These are phyloP conservation scores for Erpetoichthys calabaricus DNA, from an alignment of 2,797 vertebrate genomes.

Conservation along the genomic window DNA sequence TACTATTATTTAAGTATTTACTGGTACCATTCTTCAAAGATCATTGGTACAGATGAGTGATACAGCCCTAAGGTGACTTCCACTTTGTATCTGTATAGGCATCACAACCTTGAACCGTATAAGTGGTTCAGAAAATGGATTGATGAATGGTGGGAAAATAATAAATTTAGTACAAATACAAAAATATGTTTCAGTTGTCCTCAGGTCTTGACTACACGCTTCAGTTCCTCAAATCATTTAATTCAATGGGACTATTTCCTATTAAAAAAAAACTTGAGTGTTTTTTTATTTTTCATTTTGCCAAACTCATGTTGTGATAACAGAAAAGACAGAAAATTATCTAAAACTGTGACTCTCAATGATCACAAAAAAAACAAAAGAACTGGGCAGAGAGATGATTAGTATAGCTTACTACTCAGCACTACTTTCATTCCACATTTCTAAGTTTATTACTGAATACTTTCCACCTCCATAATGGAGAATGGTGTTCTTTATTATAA, in stretches of 20 bases:
- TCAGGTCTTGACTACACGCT: too few relatives aligned
- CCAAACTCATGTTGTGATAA: conserved; percentile 25
- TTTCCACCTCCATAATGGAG: conserved; percentile 43
- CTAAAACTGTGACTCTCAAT: conserved; percentile 23
- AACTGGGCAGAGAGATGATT: conserved; percentile 55
- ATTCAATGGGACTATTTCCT: conserved; percentile 26
- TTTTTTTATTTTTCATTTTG: conserved; percentile 36
- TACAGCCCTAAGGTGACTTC: too few relatives aligned
- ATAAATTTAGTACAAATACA: too few relatives aligned
- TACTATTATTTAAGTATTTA: too few relatives aligned
- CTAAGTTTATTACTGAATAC: conserved; percentile 44
- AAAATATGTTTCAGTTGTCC: too few relatives aligned
- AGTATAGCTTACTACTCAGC: conserved; percentile 59
- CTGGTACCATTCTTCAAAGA: too few relatives aligned
- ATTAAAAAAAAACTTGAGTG: conserved; percentile 53
- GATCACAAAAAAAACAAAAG: conserved; percentile 42
- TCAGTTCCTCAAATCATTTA: too few relatives aligned
- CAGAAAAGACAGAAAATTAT: conserved; percentile 33
- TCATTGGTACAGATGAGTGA: too few relatives aligned
- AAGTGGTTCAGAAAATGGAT: too few relatives aligned
- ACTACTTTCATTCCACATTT: conserved; percentile 34
- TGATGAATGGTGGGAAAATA: too few relatives aligned
- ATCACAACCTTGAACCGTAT: too few relatives aligned
- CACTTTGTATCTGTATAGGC: too few relatives aligned
- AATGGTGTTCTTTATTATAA: conserved; percentile 56